Conservation (phyloP, 2,888 invertebrate genomes). For the Pristionchus mayeri region DNA sequence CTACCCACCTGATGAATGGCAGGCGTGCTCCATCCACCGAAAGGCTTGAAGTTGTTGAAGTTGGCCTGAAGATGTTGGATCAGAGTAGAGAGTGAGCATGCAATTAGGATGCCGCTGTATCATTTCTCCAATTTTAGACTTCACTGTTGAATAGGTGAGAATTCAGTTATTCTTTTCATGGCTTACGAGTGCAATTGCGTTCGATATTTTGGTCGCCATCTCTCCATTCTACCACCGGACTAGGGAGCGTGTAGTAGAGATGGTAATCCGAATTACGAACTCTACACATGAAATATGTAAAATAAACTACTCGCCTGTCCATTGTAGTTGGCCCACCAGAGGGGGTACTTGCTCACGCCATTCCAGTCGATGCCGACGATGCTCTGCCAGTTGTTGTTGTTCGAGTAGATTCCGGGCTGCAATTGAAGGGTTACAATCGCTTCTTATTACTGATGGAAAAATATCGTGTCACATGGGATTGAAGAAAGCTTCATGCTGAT, state of each 20-base stretch:
- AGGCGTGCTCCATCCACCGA: conserved; percentile 7
- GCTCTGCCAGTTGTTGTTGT: conserved; percentile 56
- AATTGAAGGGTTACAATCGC: background rate
- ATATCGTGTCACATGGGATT: background rate
- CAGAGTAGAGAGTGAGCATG: too few relatives aligned
- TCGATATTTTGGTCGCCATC: too few relatives aligned
- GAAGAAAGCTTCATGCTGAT: background rate
- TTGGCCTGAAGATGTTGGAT: background rate
- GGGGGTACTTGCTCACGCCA: conserved; percentile 54
- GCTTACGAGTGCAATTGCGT: too few relatives aligned
- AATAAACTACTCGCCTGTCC: conserved; percentile 48
- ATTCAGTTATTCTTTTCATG: too few relatives aligned
- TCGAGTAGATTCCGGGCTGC: conserved; percentile 54
- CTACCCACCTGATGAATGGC: conserved; percentile 11
- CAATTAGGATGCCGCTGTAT: too few relatives aligned
- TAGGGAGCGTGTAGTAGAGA: too few relatives aligned
- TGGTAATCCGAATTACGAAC: too few relatives aligned
- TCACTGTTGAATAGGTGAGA: too few relatives aligned
- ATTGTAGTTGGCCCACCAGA: conserved; percentile 61
- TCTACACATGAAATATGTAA: too few relatives aligned
- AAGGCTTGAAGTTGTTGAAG: background rate
- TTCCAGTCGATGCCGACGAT: conserved; percentile 59
- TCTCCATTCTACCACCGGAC: too few relatives aligned
- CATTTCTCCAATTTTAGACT: too few relatives aligned
- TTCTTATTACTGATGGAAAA: background rate